Percentiles rank a stretch among this genome's conserved stretches.
These are phyloP conservation scores for Colinus virginianus DNA, from an alignment of 2,113 vertebrate genomes.

Conservation along the genomic window DNA sequence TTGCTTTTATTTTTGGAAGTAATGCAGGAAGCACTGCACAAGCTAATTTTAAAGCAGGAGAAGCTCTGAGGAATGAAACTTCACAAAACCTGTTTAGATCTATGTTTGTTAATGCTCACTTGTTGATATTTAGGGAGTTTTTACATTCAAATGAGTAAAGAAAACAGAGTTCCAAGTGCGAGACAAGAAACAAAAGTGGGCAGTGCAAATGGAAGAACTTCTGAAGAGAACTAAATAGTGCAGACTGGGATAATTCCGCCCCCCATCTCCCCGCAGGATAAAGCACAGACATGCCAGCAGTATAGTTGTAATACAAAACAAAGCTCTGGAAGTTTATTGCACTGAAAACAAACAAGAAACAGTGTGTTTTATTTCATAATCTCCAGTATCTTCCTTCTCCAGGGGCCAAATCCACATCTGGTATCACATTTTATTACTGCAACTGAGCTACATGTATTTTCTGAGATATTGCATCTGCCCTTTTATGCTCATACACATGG, in stretches of 20 bases:
- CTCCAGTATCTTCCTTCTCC: not conserved
- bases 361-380: conserved; percentile 6
- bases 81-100: not conserved
- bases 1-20: not conserved
- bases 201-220: not conserved
- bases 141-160: not conserved
- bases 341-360: conserved; percentile 27
- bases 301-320: conserved; percentile 36
- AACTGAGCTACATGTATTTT: fast-evolving
- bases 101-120: not conserved
- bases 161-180: not conserved
- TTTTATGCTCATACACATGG: not conserved
- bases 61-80: not conserved
- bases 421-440: not conserved
- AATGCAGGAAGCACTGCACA: not conserved
- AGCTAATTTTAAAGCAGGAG: not conserved
- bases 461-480: not conserved
- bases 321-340: conserved; percentile 23
- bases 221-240: not conserved
- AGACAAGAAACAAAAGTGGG: conserved; percentile 25
- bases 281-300: not conserved
- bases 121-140: not conserved
- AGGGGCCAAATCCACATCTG: conserved; percentile 37
- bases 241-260: not conserved
- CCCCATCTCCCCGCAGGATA: not conserved